Evolutionary conservation across 2,113 vertebrate species (phyloP).

Genomic region (Xiphophorus couchianus): DNA sequence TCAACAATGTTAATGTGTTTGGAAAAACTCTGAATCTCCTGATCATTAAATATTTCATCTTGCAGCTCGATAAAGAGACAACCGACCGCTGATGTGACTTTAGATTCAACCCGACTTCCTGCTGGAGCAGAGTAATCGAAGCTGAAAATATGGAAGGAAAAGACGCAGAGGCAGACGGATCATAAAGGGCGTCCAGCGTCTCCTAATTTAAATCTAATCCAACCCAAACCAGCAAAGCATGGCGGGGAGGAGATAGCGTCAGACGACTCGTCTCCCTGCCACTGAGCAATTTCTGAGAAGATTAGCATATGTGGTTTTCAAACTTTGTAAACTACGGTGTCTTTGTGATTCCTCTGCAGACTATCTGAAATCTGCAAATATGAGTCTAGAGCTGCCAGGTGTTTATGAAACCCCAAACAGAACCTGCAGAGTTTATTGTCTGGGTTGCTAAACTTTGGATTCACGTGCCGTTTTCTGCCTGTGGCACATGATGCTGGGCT

Average conservation of each 20-base stretch:
- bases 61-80: conserved; percentile 25
- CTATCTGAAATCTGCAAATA: conserved; percentile 27
- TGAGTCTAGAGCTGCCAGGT: conserved; percentile 31
- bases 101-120: conserved; percentile 49
- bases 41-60: conserved; percentile 55
- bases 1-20: conserved; percentile 44
- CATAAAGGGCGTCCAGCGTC: conserved; percentile 54
- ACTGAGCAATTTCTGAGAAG: conserved; percentile 42
- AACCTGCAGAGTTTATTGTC: conserved; percentile 27
- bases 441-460: conserved; percentile 28
- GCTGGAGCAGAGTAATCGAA: conserved; percentile 43
- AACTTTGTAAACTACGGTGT: conserved; percentile 44
- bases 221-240: conserved; percentile 61
- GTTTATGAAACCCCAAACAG: conserved; percentile 39
- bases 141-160: conserved; percentile 65
- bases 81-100: conserved; percentile 55
- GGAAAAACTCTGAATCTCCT: conserved; percentile 52
- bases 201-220: conserved; percentile 72
- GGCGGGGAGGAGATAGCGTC: conserved; percentile 38
- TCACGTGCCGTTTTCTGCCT: conserved; percentile 33
- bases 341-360: conserved; percentile 8
- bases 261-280: conserved; percentile 36
- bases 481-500: conserved; percentile 12
- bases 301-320: conserved; percentile 26
- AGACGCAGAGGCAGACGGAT: conserved; percentile 58